These are phyloP conservation scores for Dascyllus trimaculatus DNA, from an alignment of 2,113 vertebrate genomes.

Conservation along the genomic window DNA sequence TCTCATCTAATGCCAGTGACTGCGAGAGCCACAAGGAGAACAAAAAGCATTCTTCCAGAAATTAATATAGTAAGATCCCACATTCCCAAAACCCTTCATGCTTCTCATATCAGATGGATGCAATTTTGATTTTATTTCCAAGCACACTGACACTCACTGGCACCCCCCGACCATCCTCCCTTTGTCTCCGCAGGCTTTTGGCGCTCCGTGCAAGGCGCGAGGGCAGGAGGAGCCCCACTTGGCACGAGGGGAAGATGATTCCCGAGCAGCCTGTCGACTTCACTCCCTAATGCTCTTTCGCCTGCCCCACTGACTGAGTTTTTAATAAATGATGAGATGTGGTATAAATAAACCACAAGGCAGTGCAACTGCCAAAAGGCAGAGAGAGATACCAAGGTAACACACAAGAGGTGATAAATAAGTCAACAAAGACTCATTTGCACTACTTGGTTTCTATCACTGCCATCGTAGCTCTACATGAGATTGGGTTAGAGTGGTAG, in stretches of 20 bases:
- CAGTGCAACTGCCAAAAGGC: slow-evolving; percentile 81
- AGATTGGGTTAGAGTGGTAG: slow-evolving; percentile 50
- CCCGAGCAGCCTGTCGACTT: slow-evolving; percentile 77
- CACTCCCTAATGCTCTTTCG: slow-evolving; percentile 76
- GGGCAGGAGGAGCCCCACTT: slow-evolving; percentile 77
- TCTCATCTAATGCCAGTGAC: slow-evolving; percentile 47
- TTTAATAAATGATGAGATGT: slow-evolving; percentile 88
- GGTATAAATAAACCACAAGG: slow-evolving; percentile 88
- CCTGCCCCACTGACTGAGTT: slow-evolving; percentile 89
- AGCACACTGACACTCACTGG: slow-evolving; percentile 25
- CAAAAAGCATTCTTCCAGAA: slow-evolving; percentile 38
- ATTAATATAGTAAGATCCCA: slow-evolving; percentile 15
- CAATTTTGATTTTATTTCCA: slow-evolving; percentile 13
- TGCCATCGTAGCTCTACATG: slow-evolving; percentile 36
- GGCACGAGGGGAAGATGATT: slow-evolving; percentile 76
- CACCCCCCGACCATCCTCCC: slow-evolving; percentile 27
- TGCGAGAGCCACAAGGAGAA: slow-evolving; percentile 27
- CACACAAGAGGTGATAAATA: slow-evolving; percentile 82
- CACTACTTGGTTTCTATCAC: slow-evolving; percentile 70
- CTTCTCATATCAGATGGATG: slow-evolving; percentile 47
- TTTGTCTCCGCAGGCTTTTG: slow-evolving; percentile 72
- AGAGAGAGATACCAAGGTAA: slow-evolving; percentile 81
- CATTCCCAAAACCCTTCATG: slow-evolving; percentile 34
- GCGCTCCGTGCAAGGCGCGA: slow-evolving; percentile 30
- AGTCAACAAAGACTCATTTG: slow-evolving; percentile 83